Base-by-base conservation (phyloP, 2,113 vertebrate genomes). In the Arvicanthis niloticus region DNA sequence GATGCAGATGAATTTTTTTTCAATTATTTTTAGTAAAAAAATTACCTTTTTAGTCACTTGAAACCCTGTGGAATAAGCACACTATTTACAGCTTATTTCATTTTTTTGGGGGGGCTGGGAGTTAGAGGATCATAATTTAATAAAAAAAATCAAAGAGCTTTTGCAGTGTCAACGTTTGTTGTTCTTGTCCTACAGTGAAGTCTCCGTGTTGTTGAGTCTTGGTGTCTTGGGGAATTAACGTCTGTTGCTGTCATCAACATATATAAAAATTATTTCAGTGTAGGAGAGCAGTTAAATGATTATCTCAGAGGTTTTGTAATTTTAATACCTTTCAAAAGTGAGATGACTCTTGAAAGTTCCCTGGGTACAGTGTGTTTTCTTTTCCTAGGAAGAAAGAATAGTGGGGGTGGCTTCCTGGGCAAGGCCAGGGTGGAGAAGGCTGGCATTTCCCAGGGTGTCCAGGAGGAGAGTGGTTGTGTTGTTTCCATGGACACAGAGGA, bases 401-500 rank as follows among this genome's bases (percentile, higher is more conserved):
- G 81, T 58, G 62, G 92, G 67, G 81, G 91, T 75, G 29, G 91
- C 60, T 96, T 94, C 75, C 96, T 94, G 92, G 51, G 82, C 60
- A 89, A 60, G 87, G 68, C 92, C 22, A 56, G 88, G 92, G 73
- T 67, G 78, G 77, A 80, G 86, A 60, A 78, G 88, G 73, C 70
- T 94, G 97, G 95, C 95, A 65, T 92, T 88, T 95, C 86, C 68
- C 48, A 87, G 81, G 86, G 93, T 26, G 60, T 53, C 62, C 8
- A 16, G 31, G 51, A 77, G 51, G 53, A 45, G 72, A 77, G 75
- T 31, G 42, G 72, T 40, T 95, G 84, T 91, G 60, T 90, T 93
- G 96, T 96, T 94, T 96, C 97, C 94, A 97, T 96, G 97, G 97
- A 91, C 51, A 97, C 94, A 22, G 13, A 48, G 29, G 11, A 48